Base-by-base conservation (phyloP, 2,888 invertebrate species). In the Omphaloscelis lunosa region DNA sequence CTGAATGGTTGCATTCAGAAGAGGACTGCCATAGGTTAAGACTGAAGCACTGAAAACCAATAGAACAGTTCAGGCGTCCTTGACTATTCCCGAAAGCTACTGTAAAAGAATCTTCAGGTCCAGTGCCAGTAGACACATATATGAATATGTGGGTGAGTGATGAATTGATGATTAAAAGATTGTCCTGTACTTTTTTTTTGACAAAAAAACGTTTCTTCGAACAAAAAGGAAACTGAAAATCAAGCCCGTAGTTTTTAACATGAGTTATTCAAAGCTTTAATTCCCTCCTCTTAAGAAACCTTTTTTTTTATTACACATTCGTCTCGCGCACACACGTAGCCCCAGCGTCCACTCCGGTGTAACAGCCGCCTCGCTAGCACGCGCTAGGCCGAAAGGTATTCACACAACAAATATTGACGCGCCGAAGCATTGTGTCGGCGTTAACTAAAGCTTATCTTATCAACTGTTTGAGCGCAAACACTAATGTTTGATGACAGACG, bases 381-480 rank as follows among this genome's bases (percentile, higher is more conserved):
- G 95, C 95, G 96, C 95, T 95, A 91, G 90, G 90, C 93, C 92
- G 92, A 94, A 94, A 95, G 95, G 96, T 93, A 96, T 96, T 94
- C 95, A 92, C 91, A 92, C 89, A 89, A 91, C 94, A 94, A 96
- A 96, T 96, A 96, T 96, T 96, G 92, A 95, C 95, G 88, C 89
- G 89, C 91, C 92, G 92, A 88, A 89, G 93, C 94, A 96, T 96
- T 96, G 96, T 96, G 96, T 94, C 96, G 96, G 96, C 95, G 91
- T 93, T 90, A 92, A 92, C 93, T 92, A 96, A 96, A 95, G 95
- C 94, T 94, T 95, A 95, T 95, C 96, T 96, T 96, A 96, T 96
- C 96, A 95, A 91, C 88, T 96, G 93, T 96, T 96, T 96, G 95
- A 92, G 91, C 91, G 89, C 94, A 95, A 95, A 96, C 94, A 95